Evolutionary conservation across 2,888 invertebrate genomes (phyloP), one percentile per base, ranked within the genome.

Genomic region (Drosophila melanosoma): DNA sequence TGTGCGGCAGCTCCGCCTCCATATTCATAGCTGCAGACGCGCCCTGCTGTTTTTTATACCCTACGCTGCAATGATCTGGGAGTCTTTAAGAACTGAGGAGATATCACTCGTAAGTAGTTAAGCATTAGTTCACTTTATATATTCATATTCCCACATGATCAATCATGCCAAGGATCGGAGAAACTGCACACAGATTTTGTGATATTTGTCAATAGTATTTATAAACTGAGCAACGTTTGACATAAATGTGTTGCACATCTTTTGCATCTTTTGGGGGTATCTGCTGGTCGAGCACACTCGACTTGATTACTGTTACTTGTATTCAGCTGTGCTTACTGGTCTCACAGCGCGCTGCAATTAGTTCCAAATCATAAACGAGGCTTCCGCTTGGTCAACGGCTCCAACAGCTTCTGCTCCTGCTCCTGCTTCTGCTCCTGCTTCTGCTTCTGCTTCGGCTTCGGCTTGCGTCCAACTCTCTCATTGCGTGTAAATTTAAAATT

Each of bases 281-380:
- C 20, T 20, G 10, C 11, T 11, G 7, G 42, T 57, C 57, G 42
- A 29, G 6, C 32, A 57, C 42, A 20, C 32, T 20, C n/a, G n/a
- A 15, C 29, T 20, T 5, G 10, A 10, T n/a, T n/a, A 40, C 5
- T 40, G 8, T 38, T 29, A 38, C 57, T 57, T 57, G 38, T 60
- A 65, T 64, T 68, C 56, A 60, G 54, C 72, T 69, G 74, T 79
- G 69, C 70, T 87, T 82, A 80, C 78, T 78, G 86, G 81, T 73
- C 77, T 71, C 79, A 81, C 77, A 63, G 59, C 58, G 73, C 61
- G 57, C 68, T 84, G 81, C 90, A 87, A 89, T 87, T 89, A 89
- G 87, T 86, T 86, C 88, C 82, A 86, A 89, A 89, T 83, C 87
- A 88, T 87, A 87, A 89, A 83, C 79, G 81, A 76, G 74, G 81